Base-by-base conservation (phyloP, 2,888 invertebrate genomes). In the Miltochrista miniata region DNA sequence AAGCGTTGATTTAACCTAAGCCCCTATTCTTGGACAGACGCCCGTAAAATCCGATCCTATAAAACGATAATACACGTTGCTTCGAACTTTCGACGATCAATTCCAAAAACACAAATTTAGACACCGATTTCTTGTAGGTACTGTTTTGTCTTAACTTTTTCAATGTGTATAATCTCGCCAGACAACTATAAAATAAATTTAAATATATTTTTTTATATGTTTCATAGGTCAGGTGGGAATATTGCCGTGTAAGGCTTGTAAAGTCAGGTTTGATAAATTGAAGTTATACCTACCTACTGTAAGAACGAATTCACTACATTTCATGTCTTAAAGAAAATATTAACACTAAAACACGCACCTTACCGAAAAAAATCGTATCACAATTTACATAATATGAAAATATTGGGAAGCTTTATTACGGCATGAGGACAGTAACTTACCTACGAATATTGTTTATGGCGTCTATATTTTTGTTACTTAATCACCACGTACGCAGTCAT, bases 381-480 rank as follows among this genome's bases (percentile, higher is more conserved):
- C 12, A 34, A 34, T 43, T 43, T 34, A 12, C 33, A 34, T 34
- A 34, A 10, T 4, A 13, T 13, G 34, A 34, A 5, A 12, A 2
- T 12, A 4, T n/a, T 33, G 1, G 3, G 9, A 11, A 33, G 9
- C 3, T 11, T 8, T 10, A 33, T 10, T 7, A 13, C 13, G 24
- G 11, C 48, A 37, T 4, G 36, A 36, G 8, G 14, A 29, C 41
- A 36, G 12, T 36, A 36, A 12, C 30, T 50, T 50, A 60, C 54
- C 41, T 51, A 48, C 37, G 57, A 53, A 68, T 64, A 59, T 59
- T 24, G 57, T 59, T 60, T 70, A 67, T 63, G 47, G 43, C 50
- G 11, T 49, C 53, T 59, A 59, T 61, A 68, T 64, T 59, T 59
- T 58, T 57, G 62, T 65, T 58, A 59, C 54, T 54, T 60, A 68